Percentiles rank a stretch among this genome's conserved stretches.
These are phyloP conservation scores for Tetrapedia diversipes DNA, from an alignment of 2,888 invertebrate genomes.

Conservation along the genomic window DNA sequence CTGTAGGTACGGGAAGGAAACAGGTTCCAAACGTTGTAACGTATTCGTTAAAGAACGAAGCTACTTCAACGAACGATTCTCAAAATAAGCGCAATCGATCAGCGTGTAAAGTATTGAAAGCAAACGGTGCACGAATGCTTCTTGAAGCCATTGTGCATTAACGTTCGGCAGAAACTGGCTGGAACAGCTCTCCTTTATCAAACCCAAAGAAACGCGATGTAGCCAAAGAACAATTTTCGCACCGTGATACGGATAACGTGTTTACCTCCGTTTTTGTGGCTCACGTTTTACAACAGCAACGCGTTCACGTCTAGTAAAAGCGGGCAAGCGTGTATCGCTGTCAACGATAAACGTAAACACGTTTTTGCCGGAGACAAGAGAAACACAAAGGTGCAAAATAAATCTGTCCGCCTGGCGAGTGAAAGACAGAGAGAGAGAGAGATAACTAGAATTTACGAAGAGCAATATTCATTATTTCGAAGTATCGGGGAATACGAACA, in stretches of 20 bases:
- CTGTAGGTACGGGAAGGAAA: constrained; percentile 49
- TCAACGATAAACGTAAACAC: constrained; percentile 53
- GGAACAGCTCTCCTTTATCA: neutral
- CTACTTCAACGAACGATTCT: too few relatives aligned
- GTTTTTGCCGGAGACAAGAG: constrained; percentile 34
- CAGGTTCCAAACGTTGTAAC: too few relatives aligned
- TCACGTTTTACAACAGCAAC: constrained; percentile 24
- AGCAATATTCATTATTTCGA: constrained; percentile 3
- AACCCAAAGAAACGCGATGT: too few relatives aligned
- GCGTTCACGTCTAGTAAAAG: constrained; percentile 19
- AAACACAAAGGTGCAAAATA: constrained; percentile 12
- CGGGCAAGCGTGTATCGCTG: constrained; percentile 42
- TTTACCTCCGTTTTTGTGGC: constrained; percentile 6
- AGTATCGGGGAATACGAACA: neutral
- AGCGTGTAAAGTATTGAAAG: too few relatives aligned
- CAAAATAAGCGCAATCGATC: too few relatives aligned
- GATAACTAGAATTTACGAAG: constrained; percentile 6
- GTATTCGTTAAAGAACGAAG: too few relatives aligned
- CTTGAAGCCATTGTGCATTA: too few relatives aligned
- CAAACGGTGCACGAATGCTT: too few relatives aligned
- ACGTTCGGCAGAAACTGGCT: neutral
- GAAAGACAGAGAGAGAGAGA: too few relatives aligned
- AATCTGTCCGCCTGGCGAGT: constrained; percentile 20
- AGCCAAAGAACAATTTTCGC: neutral
- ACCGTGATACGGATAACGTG: neutral